Conservation (phyloP, 2,113 vertebrate species). For the Agelaius tricolor region DNA sequence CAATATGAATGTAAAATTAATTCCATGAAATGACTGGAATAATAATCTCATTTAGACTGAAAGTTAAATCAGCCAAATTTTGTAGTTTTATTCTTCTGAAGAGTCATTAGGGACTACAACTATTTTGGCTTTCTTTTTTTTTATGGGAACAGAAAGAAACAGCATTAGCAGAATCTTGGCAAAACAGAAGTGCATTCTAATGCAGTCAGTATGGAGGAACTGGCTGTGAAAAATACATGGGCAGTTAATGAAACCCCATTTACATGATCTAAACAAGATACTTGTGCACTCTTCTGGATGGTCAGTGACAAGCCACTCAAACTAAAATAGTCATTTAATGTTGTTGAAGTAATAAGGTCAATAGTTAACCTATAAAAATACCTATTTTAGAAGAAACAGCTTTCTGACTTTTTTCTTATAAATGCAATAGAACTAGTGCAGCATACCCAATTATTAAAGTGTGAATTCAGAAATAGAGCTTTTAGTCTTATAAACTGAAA, state of each 20-base stretch:
- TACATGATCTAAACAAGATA: not conserved
- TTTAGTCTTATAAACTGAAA: not conserved
- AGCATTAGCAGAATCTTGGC: slow-evolving; percentile 11
- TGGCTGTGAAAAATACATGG: not conserved
- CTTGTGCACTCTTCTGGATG: not conserved
- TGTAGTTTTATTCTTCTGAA: not conserved
- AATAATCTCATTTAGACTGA: slow-evolving; percentile 16
- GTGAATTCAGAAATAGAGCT: not conserved
- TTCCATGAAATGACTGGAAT: slow-evolving; percentile 38
- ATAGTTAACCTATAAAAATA: not conserved
- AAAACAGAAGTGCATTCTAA: not conserved
- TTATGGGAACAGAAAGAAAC: not conserved
- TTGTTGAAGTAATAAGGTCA: not conserved
- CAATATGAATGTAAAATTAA: slow-evolving; percentile 6
- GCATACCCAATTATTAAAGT: not conserved
- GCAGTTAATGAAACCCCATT: not conserved
- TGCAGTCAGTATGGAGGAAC: not conserved
- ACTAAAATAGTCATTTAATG: not conserved
- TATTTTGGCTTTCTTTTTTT: not conserved
- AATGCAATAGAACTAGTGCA: not conserved
- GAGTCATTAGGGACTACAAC: slow-evolving; percentile 10
- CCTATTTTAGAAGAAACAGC: not conserved
- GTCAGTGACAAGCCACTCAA: not conserved
- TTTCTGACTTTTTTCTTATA: not conserved
- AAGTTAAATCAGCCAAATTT: slow-evolving; percentile 34